Evolutionary conservation across 2,797 vertebrate species (phyloP).

Genomic region (Eurystomus glaucurus): DNA sequence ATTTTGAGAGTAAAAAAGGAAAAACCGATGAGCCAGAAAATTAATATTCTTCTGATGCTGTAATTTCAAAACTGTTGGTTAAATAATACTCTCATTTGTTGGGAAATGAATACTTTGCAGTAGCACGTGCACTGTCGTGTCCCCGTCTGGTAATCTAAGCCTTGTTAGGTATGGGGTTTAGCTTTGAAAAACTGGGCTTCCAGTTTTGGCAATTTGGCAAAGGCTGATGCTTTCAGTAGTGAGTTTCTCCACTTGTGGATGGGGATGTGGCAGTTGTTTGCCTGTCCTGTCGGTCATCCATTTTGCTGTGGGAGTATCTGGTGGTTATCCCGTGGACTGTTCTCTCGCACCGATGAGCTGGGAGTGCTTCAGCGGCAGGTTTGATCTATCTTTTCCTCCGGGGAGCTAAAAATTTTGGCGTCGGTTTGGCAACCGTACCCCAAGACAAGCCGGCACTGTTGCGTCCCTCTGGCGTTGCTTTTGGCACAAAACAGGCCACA

Average conservation of each 20-base stretch:
- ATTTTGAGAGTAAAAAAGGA: conserved; percentile 62
- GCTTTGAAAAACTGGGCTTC: neutral
- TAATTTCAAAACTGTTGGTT: conserved; percentile 67
- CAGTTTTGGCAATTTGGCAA: neutral
- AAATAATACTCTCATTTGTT: conserved; percentile 38
- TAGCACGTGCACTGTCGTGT: neutral
- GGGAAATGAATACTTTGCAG: conserved; percentile 4
- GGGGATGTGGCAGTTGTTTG: too few species aligned
- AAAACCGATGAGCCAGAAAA: conserved; percentile 71
- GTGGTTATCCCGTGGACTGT: neutral
- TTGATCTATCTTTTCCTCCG: neutral
- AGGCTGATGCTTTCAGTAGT: neutral
- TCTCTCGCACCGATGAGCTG: neutral
- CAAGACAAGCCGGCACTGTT: neutral
- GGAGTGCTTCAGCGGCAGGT: neutral
- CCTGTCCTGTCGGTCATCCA: neutral
- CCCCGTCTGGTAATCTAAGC: neutral
- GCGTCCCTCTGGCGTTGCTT: neutral
- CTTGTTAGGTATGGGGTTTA: neutral
- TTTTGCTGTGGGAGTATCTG: neutral
- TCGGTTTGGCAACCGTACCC: neutral
- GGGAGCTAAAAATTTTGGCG: rapidly evolving
- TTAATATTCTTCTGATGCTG: conserved; percentile 67
- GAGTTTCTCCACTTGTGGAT: neutral
- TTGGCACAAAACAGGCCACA: too few species aligned